A percentile compares a stretch with the other conserved stretches of the same genome.
phyloP scores from a whole-genome alignment of 2,888 invertebrate species.

The Rhyacophila evoluta region DNA sequence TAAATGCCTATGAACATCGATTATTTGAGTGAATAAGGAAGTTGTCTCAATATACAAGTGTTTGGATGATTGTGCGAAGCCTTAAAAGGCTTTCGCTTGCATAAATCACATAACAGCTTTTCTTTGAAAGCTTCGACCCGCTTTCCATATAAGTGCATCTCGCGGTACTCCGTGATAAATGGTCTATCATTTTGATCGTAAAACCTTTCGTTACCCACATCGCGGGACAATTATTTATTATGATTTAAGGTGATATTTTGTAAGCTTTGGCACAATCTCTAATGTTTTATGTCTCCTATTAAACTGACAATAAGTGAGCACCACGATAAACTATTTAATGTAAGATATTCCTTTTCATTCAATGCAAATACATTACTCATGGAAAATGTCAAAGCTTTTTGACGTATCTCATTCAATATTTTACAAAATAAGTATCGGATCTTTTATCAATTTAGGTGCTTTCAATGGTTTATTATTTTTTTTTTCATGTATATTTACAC shows the following conservation, averaged over 20 bases:
- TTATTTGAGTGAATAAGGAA: constrained; percentile 20
- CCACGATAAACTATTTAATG: too few species aligned
- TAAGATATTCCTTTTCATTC: too few species aligned
- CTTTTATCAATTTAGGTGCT: too few species aligned
- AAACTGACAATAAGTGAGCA: not conserved
- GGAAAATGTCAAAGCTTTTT: too few species aligned
- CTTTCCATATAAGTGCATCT: constrained; percentile 22
- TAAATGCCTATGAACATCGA: not conserved
- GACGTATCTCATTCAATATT: too few species aligned
- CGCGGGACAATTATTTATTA: constrained; percentile 19
- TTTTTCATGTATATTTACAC: too few species aligned
- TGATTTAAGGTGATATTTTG: not conserved
- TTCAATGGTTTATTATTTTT: too few species aligned
- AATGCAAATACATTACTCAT: too few species aligned
- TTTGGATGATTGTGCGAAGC: constrained; percentile 12
- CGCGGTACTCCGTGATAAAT: not conserved
- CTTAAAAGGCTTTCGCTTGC: constrained; percentile 23
- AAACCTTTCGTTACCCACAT: not conserved
- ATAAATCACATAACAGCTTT: constrained; percentile 28
- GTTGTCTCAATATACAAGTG: constrained; percentile 20
- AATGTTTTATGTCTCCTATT: not conserved
- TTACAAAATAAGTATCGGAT: too few species aligned
- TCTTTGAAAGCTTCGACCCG: constrained; percentile 25
- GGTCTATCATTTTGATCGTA: constrained; percentile 3
- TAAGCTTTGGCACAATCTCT: not conserved